Conservation (phyloP, 2,797 vertebrate genomes). For the Allobates femoralis region DNA sequence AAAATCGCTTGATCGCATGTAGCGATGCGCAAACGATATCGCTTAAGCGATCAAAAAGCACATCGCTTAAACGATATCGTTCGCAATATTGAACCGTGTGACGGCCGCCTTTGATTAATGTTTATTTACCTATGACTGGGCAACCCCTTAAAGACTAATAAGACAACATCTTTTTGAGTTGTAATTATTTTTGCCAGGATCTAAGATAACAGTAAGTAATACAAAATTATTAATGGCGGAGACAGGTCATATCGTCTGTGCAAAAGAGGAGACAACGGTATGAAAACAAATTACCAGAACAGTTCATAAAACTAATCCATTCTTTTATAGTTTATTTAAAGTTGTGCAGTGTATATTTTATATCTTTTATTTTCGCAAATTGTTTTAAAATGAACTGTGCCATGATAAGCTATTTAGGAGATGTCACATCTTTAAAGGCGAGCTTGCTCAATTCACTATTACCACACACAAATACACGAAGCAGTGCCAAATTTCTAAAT, state of each 20-base stretch:
- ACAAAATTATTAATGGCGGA: slow-evolving; percentile 67
- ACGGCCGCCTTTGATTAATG: too few relatives aligned
- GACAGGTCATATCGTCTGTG: slow-evolving; percentile 69
- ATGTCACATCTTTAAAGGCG: slow-evolving; percentile 54
- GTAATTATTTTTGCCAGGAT: slow-evolving; percentile 15
- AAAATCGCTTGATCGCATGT: too few relatives aligned
- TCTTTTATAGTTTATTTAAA: slow-evolving; percentile 69
- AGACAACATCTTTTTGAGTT: not conserved
- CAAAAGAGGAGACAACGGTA: slow-evolving; percentile 73
- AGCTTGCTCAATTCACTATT: slow-evolving; percentile 53
- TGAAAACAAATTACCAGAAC: slow-evolving; percentile 75
- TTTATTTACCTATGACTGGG: not conserved
- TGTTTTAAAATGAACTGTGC: slow-evolving; percentile 82
- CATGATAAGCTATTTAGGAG: slow-evolving; percentile 75
- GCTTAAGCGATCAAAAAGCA: too few relatives aligned
- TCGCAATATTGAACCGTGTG: too few relatives aligned
- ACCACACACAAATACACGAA: slow-evolving; percentile 57
- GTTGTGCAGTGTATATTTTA: slow-evolving; percentile 73
- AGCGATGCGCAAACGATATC: too few relatives aligned
- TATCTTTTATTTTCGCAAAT: slow-evolving; percentile 78
- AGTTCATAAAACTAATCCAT: slow-evolving; percentile 72
- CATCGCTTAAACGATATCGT: too few relatives aligned
- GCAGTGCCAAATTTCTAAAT: slow-evolving; percentile 43
- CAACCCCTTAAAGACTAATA: not conserved
- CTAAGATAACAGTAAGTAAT: slow-evolving; percentile 50